Evolutionary conservation across 35 echinoderm and acorn worm species (phyloP).

Genomic region (Strongylocentrotus purpuratus): DNA sequence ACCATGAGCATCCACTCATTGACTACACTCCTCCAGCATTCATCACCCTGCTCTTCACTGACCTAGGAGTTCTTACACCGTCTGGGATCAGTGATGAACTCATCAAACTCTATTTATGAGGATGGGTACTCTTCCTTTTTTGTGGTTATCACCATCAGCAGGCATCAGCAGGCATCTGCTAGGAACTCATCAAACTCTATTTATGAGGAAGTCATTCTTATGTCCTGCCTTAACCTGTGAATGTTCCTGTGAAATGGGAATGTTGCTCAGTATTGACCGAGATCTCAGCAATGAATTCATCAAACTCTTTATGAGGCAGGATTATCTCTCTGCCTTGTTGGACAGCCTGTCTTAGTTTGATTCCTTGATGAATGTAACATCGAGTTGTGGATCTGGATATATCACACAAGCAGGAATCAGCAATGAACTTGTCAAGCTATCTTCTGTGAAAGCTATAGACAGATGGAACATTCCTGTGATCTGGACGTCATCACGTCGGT

Average conservation of each 20-base stretch:
- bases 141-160: too few relatives aligned
- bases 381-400: too few relatives aligned
- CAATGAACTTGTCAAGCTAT: too few relatives aligned
- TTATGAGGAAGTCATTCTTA: slow-evolving; percentile 52
- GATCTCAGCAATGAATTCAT: slow-evolving; percentile 96
- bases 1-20: slow-evolving; percentile 89
- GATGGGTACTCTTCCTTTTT: not conserved
- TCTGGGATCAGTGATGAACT: slow-evolving; percentile 99
- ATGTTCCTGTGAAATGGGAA: too few relatives aligned
- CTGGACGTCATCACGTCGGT: too few relatives aligned
- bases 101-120: slow-evolving; percentile 95
- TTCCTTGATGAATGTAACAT: too few relatives aligned
- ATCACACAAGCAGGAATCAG: too few relatives aligned
- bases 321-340: not conserved
- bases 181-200: slow-evolving; percentile 99
- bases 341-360: too few relatives aligned
- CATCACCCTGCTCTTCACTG: slow-evolving; percentile 96
- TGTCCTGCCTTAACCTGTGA: not conserved
- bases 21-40: slow-evolving; percentile 96
- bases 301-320: slow-evolving; percentile 62
- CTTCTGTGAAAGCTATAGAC: too few relatives aligned
- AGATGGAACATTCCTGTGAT: too few relatives aligned
- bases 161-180: slow-evolving; percentile 74
- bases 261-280: not conserved
- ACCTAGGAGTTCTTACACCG: slow-evolving; percentile 92